Base-by-base conservation (phyloP, 2,113 vertebrate genomes). In the Oryzias celebensis region DNA sequence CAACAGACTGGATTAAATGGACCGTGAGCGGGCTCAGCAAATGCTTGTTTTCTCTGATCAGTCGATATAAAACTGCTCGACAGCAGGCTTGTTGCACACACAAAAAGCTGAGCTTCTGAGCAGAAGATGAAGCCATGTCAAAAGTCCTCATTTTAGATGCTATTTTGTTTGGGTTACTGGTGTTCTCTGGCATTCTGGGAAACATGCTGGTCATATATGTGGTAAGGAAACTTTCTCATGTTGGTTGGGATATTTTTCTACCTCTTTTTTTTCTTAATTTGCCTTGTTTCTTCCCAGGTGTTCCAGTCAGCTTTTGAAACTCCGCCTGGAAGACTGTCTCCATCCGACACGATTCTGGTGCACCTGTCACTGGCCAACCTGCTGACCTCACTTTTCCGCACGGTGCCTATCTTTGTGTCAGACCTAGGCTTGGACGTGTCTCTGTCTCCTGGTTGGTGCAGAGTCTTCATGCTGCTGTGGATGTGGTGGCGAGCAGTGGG, bases 381-480 rank as follows among this genome's bases (percentile, higher is more conserved):
- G 60, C 80, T 94, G 77, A 90, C 84, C 14, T 91, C 91, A 0
- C 59, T 93, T 7, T 92, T 92, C 59, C 90, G 92, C 53, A 94
- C 91, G 0, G 86, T 92, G 48, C 92, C 92, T 44, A 93, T 93
- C 62, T 93, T 93, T 45, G 72, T 91, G 54, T 92, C 91, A 0
- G 91, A 93, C 65, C 79, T 93, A 66, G 93, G 93, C 23, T 48
- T 92, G 77, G 62, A 89, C 10, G 73, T 92, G 52, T 85, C 73
- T 2, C 80, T 94, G 67, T 82, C 89, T 13, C 58, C 84, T 0
- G 70, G 65, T 31, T 91, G 91, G 89, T 94, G 93, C 54, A 26
- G 89, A 15, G 17, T 93, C 62, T 93, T 93, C 77, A 94, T 94
- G 93, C 77, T 92, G 44, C 77, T 93, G 62, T 94, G 93, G 93